A percentile compares a stretch with the other conserved stretches of the same genome.
These are phyloP conservation scores for Rhabdophis nuchalis DNA, from an alignment of 2,797 vertebrate genomes.

Conservation along the genomic window DNA sequence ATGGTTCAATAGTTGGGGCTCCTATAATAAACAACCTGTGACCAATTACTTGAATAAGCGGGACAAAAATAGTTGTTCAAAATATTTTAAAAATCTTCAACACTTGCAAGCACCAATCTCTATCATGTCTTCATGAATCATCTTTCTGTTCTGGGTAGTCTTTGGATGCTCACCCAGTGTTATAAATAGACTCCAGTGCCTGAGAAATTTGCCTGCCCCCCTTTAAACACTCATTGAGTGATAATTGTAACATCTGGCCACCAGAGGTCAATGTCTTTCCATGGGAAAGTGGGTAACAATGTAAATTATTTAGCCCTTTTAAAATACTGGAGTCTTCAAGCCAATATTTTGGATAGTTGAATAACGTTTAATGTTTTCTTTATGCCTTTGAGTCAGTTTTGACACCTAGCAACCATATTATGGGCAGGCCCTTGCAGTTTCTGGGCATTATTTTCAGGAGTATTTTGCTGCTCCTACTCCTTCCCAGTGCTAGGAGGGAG, in stretches of 20 bases:
- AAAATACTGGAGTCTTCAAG: background rate
- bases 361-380: background rate
- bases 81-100: background rate
- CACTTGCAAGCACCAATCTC: background rate
- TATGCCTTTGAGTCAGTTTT: background rate
- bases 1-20: background rate
- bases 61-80: background rate
- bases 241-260: slow-evolving; percentile 36
- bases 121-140: background rate
- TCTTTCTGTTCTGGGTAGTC: background rate
- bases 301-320: background rate
- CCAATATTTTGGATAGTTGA: background rate
- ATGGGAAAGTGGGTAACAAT: background rate
- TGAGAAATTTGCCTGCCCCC: background rate
- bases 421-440: background rate
- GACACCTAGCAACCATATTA: background rate
- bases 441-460: background rate
- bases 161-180: background rate
- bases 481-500: background rate
- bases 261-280: slow-evolving; percentile 57
- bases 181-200: background rate
- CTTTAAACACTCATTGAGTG: background rate
- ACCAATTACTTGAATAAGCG: background rate
- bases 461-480: background rate
- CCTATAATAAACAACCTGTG: background rate